These are phyloP conservation scores for Apotomis capreana DNA, from an alignment of 2,888 invertebrate species.

Conservation along the genomic window DNA sequence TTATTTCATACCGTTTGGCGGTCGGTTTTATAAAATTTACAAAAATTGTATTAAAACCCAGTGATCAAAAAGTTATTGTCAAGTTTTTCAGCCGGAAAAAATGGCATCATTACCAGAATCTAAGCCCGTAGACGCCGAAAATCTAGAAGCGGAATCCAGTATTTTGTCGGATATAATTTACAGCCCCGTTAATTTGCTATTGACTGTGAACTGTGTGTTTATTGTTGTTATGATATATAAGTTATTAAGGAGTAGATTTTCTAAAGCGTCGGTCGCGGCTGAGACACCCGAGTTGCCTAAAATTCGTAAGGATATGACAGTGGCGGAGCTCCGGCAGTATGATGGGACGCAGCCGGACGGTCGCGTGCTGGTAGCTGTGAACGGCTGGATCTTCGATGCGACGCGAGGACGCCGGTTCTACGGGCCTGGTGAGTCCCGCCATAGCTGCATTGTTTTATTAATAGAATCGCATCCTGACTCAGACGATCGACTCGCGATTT, in stretches of 20 bases:
- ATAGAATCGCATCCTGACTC: conserved; percentile 56
- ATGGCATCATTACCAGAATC: conserved; percentile 70
- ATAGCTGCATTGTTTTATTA: conserved; percentile 58
- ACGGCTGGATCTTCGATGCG: conserved; percentile 97
- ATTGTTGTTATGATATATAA: conserved; percentile 87
- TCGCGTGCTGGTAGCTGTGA: conserved; percentile 95
- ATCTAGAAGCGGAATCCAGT: conserved; percentile 56
- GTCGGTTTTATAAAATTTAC: conserved; percentile 53
- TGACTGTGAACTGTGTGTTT: conserved; percentile 76
- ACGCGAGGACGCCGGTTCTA: conserved; percentile 95
- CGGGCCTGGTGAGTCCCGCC: conserved; percentile 91
- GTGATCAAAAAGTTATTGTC: conserved; percentile 46
- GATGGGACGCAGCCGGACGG: conserved; percentile 95
- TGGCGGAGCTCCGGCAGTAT: conserved; percentile 92
- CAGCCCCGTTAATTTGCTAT: conserved; percentile 86
- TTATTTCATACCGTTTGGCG: conserved; percentile 41
- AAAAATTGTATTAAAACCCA: conserved; percentile 50
- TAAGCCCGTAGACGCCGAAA: conserved; percentile 59
- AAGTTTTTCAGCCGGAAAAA: conserved; percentile 43
- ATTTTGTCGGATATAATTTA: conserved; percentile 81
- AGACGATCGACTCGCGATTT: conserved; percentile 30
- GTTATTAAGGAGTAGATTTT: conserved; percentile 81
- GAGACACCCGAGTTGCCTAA: conserved; percentile 85
- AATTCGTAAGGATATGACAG: conserved; percentile 94
- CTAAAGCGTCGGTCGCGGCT: conserved; percentile 58